Evolutionary conservation across 1,140 invertebrate genomes (phyloP).

Genomic region (Diabrotica undecimpunctata): DNA sequence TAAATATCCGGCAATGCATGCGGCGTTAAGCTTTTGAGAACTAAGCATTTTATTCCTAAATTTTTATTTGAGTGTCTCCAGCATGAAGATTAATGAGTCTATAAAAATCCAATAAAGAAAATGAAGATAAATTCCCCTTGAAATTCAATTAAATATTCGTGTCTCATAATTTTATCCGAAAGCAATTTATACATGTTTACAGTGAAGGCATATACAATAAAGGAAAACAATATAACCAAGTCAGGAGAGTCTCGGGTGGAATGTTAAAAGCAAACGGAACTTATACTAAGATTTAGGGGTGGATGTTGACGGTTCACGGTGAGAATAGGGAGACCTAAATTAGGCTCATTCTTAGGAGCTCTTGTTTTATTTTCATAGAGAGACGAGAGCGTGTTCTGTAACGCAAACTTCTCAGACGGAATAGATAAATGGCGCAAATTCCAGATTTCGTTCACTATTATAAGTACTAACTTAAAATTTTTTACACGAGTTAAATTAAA

Average conservation of each 20-base stretch:
- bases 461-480: no score
- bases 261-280: conserved; percentile 24
- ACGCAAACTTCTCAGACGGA: no score
- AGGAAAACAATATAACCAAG: conserved; percentile 21
- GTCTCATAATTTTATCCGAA: conserved; percentile 22
- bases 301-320: conserved; percentile 19
- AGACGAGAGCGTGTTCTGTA: no score
- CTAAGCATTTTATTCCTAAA: no score
- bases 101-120: conserved; percentile 19
- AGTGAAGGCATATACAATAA: conserved; percentile 23
- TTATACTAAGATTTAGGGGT: conserved; percentile 23
- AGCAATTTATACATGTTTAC: conserved; percentile 23
- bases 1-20: no score
- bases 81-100: neutral
- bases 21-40: no score
- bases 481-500: no score
- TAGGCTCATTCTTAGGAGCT: conserved; percentile 10
- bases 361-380: conserved; percentile 14
- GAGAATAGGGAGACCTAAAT: conserved; percentile 20
- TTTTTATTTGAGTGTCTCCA: neutral
- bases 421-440: no score
- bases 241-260: conserved; percentile 10
- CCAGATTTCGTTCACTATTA: no score
- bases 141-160: conserved; percentile 19
- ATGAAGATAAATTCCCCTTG: conserved; percentile 17